Base-by-base conservation (phyloP, 2,797 vertebrate genomes). In the Chelmon rostratus region DNA sequence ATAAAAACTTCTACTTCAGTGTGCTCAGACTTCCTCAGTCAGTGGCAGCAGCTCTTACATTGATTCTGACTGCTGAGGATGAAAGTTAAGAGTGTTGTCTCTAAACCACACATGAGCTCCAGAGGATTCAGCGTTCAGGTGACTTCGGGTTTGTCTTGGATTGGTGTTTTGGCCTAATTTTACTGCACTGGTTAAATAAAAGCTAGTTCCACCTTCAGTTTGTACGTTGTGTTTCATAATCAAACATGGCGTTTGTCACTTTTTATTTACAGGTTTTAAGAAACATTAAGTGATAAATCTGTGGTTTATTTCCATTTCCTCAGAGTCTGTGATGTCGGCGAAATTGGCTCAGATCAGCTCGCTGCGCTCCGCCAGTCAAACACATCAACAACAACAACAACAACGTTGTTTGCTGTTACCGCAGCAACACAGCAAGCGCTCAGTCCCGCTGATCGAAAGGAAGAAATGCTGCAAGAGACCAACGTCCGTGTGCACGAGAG, bases 351-450 rank as follows among this genome's bases (percentile, higher is more conserved):
- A 42, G 38, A 53, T 69, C 50, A 13, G 23, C 49, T 62, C 6
- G n/a, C 31, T 64, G 33, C 42, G 23, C 40, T 52, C 42, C 0
- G 8, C 61, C 81, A 72, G 28, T 81, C 62, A 68, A 49, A 71
- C 23, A 23, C 61, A 13, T 16, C 49, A 6, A 33, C 50, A 16
- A 12, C 31, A 8, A 33, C 33, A 15, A 21, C 31, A 25, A 12
- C 10, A 19, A 6, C 38, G 15, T n/a, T 25, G 1, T 37, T 1
- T 21, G 38, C 42, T 16, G 50, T 59, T 21, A 18, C 59, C 12
- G 28, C 18, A 9, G 66, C 35, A 37, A 16, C 38, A 11, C 18
- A 3, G 23, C 19, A 8, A 3, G 13, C 23, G 23, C 46, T 71
- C 37, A 3, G 16, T 42, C 18, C 8, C 35, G 56, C 37, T 18